A percentile compares a stretch with the other conserved stretches of the same genome.
Evolutionary conservation across 2,888 invertebrate species (phyloP).

Genomic region (Trachelus stipa): DNA sequence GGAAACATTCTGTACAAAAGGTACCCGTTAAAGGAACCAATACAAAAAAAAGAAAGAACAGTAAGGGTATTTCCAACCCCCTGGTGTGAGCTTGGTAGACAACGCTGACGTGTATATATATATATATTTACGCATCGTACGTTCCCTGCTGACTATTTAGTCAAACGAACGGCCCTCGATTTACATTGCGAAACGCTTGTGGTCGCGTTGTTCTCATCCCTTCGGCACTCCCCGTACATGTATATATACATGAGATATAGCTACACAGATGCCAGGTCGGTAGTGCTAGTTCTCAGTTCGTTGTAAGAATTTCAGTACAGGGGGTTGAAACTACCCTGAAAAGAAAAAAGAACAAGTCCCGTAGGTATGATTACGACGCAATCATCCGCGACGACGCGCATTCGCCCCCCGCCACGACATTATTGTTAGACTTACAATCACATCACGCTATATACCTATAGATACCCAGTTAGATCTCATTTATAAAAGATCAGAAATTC

Average conservation of each 20-base stretch:
- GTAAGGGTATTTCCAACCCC: not conserved
- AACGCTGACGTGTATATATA: not conserved
- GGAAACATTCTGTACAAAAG: not conserved
- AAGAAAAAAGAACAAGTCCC: not conserved
- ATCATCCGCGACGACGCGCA: slow-evolving; percentile 34
- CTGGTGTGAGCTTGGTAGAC: not conserved
- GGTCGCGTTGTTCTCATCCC: slow-evolving; percentile 13
- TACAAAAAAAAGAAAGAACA: not conserved
- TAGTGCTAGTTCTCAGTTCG: not conserved
- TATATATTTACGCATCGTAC: not conserved
- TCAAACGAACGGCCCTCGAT: slow-evolving; percentile 59
- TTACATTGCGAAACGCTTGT: slow-evolving; percentile 57
- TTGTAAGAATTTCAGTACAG: not conserved
- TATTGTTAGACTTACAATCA: too few species aligned
- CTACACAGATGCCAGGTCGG: not conserved
- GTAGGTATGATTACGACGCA: slow-evolving; percentile 34
- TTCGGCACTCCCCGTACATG: not conserved
- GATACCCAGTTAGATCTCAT: too few species aligned
- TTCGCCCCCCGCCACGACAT: too few species aligned
- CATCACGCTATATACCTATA: too few species aligned
- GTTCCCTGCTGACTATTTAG: slow-evolving; percentile 53
- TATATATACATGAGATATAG: not conserved
- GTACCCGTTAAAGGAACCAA: too few species aligned
- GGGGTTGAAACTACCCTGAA: not conserved
- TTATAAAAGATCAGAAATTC: too few species aligned